Evolutionary conservation across 2,888 invertebrate species (phyloP).

Genomic region (Lasioglossum leucozonium): DNA sequence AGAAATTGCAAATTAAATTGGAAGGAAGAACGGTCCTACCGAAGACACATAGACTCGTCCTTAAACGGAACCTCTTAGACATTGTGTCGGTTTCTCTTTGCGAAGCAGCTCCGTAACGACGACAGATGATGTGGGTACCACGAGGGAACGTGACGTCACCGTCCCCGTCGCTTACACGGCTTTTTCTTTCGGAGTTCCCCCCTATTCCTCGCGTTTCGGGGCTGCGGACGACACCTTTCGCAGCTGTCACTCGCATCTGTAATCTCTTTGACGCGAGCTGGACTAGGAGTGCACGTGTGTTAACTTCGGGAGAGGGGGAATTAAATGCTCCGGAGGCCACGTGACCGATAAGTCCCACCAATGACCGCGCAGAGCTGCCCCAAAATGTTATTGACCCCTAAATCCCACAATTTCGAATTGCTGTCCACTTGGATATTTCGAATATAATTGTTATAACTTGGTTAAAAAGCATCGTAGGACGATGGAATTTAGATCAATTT

Average conservation of each 20-base stretch:
- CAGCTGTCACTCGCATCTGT: slow-evolving; percentile 58
- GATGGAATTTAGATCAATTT: not conserved
- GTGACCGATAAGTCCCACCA: not conserved
- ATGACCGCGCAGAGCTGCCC: not conserved
- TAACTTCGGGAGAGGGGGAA: not conserved
- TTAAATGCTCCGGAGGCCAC: not conserved
- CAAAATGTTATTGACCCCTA: not conserved
- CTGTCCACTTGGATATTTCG: not conserved
- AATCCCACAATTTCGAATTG: not conserved
- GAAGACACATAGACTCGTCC: slow-evolving; percentile 7
- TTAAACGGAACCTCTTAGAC: slow-evolving; percentile 20
- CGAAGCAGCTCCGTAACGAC: slow-evolving; percentile 44
- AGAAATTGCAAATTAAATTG: not conserved
- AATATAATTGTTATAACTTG: not conserved
- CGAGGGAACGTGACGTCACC: slow-evolving; percentile 75
- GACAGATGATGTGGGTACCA: slow-evolving; percentile 78
- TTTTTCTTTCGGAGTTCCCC: slow-evolving; percentile 24
- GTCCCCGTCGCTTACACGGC: slow-evolving; percentile 37
- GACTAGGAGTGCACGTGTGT: not conserved
- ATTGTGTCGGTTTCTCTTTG: slow-evolving; percentile 18
- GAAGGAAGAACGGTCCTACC: not conserved
- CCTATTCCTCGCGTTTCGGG: slow-evolving; percentile 32
- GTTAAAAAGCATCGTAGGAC: not conserved
- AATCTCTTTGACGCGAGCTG: slow-evolving; percentile 31
- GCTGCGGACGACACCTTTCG: slow-evolving; percentile 52